phyloP scores from a whole-genome alignment of 2,888 invertebrate species.

The Lacanobia oleracea region DNA sequence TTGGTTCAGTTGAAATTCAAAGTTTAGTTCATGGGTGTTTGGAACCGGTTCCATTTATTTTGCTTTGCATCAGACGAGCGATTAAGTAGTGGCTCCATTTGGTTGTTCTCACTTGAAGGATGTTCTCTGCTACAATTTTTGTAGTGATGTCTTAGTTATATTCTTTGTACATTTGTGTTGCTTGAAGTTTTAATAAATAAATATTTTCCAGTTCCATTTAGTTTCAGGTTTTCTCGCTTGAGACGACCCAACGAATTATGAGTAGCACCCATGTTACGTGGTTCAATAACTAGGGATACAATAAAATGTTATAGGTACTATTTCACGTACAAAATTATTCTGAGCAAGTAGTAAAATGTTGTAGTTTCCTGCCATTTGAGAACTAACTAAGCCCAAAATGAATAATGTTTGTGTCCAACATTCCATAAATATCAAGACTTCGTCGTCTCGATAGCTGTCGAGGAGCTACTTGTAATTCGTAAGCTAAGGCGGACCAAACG shows the following conservation, averaged over 20 bases:
- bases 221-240: background rate
- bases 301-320: background rate
- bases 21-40: background rate
- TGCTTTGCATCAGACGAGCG: no score
- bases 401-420: conserved; percentile 32
- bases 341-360: background rate
- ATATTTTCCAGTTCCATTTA: background rate
- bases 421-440: conserved; percentile 51
- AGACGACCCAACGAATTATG: no score
- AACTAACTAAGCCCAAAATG: conserved; percentile 1
- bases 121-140: no score
- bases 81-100: background rate
- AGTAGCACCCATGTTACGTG: no score
- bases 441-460: conserved; percentile 32
- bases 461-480: conserved; percentile 51
- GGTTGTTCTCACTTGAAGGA: background rate
- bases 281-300: background rate
- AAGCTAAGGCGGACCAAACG: conserved; percentile 62
- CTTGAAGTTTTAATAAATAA: background rate
- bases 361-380: conserved; percentile 4
- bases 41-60: no score
- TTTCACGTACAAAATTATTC: background rate
- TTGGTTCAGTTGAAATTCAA: background rate
- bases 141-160: no score
- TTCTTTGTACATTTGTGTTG: background rate